These are phyloP conservation scores for Listronotus bonariensis DNA, from an alignment of 1,140 invertebrate genomes.

Conservation along the genomic window DNA sequence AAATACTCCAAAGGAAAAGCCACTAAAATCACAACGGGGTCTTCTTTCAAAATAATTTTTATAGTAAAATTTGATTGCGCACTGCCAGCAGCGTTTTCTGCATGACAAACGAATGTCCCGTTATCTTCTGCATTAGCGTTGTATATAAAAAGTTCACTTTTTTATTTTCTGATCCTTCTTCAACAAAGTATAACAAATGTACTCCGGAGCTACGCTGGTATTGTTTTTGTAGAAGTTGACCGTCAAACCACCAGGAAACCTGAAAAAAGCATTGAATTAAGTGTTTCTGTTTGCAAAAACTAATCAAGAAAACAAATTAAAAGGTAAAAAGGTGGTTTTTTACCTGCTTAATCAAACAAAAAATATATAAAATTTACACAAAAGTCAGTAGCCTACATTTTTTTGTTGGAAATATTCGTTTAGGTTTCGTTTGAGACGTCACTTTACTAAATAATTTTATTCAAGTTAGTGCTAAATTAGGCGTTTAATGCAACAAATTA, in stretches of 20 bases:
- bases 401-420: too few relatives aligned
- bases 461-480: too few relatives aligned
- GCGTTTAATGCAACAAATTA: too few relatives aligned
- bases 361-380: too few relatives aligned
- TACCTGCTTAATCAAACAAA: too few relatives aligned
- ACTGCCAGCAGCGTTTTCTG: conserved; percentile 80
- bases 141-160: conserved; percentile 75
- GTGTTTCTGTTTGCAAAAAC: too few relatives aligned
- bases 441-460: too few relatives aligned
- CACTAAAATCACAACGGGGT: conserved; percentile 67
- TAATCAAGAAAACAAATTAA: too few relatives aligned
- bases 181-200: conserved; percentile 69
- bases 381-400: too few relatives aligned
- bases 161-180: conserved; percentile 71
- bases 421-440: too few relatives aligned
- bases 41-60: conserved; percentile 71
- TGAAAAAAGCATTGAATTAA: too few relatives aligned
- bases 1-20: conserved; percentile 71
- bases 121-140: conserved; percentile 76
- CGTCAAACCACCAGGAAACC: conserved; percentile 79
- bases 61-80: conserved; percentile 78
- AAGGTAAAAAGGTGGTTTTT: too few relatives aligned
- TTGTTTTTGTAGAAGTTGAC: conserved; percentile 74
- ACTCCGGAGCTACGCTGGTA: conserved; percentile 65
- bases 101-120: conserved; percentile 79